A percentile compares a stretch with the other conserved stretches of the same genome.
Conservation (phyloP, 1,140 invertebrate genomes). For the Reticulitermes speratus region DNA sequence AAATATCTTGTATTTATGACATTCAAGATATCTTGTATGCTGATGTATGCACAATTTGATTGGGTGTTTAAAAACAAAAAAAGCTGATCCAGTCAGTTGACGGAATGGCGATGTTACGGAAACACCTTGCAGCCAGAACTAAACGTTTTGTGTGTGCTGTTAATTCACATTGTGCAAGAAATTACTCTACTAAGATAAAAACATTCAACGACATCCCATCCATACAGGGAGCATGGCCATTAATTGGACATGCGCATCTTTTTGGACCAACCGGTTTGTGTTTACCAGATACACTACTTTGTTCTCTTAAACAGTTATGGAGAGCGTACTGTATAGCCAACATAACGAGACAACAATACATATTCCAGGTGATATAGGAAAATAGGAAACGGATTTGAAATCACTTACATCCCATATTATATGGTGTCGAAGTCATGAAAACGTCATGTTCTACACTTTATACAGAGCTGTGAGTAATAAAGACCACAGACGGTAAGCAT, state of each 20-base stretch:
- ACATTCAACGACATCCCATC: background rate
- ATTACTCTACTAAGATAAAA: background rate
- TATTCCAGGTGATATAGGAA: background rate
- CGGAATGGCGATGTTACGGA: background rate
- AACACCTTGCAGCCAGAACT: too few species aligned
- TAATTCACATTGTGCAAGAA: background rate
- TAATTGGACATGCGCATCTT: conserved; percentile 46
- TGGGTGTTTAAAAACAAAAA: too few species aligned
- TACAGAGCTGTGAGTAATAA: too few species aligned
- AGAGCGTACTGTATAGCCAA: background rate
- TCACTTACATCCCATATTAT: too few species aligned
- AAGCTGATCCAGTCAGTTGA: too few species aligned
- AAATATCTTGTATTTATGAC: too few species aligned
- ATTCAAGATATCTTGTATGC: too few species aligned
- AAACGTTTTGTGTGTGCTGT: background rate
- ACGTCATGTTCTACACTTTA: too few species aligned
- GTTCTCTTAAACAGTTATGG: background rate
- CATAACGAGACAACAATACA: conserved; percentile 27
- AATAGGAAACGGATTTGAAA: too few species aligned
- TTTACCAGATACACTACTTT: background rate
- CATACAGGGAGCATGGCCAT: conserved; percentile 35
- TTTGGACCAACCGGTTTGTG: conserved; percentile 42
- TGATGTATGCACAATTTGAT: too few species aligned
- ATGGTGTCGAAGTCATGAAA: too few species aligned
- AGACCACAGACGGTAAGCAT: too few species aligned